Conservation (phyloP, 2,113 vertebrate species). For the Triplophysa dalaica region DNA sequence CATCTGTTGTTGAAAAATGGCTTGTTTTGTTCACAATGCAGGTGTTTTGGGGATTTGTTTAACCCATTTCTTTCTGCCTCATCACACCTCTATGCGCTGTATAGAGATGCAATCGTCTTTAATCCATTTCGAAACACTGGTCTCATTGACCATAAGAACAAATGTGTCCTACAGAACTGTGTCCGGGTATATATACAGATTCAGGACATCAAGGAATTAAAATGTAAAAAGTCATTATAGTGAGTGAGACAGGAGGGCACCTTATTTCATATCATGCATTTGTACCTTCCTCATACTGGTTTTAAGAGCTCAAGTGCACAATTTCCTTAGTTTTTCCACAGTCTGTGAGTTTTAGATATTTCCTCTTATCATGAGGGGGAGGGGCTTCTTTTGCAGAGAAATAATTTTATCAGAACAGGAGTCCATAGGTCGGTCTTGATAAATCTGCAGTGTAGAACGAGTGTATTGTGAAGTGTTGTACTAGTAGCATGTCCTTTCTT, state of each 20-base stretch:
- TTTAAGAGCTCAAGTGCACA: background rate
- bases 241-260: background rate
- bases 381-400: background rate
- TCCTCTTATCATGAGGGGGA: background rate
- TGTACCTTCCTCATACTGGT: background rate
- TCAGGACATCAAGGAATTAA: background rate
- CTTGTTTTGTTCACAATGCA: background rate
- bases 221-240: background rate
- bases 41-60: background rate
- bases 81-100: background rate
- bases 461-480: constrained; percentile 18
- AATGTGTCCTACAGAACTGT: background rate
- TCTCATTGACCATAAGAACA: background rate
- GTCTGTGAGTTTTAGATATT: background rate
- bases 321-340: background rate
- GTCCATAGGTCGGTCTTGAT: constrained; percentile 9
- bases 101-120: background rate
- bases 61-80: background rate
- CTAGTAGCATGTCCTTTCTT: constrained; percentile 1
- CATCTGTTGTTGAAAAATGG: background rate
- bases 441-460: background rate
- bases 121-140: background rate
- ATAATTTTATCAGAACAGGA: background rate
- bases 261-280: background rate
- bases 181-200: background rate